Evolutionary conservation across 2,113 vertebrate genomes (phyloP).

Genomic region (Bathybates hornii): DNA sequence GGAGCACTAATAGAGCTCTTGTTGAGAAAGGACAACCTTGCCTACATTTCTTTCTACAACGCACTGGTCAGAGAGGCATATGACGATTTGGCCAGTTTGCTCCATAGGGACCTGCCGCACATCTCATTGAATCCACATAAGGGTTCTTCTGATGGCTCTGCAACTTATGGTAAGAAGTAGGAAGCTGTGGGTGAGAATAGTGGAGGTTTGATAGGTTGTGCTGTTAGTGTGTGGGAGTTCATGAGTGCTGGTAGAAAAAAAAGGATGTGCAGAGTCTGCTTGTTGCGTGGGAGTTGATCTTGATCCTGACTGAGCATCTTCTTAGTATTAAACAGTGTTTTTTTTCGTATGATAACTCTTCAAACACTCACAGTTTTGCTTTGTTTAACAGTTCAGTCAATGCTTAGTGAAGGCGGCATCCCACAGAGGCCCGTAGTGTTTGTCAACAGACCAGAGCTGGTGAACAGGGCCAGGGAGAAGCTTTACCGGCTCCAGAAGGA

Average conservation of each 20-base stretch:
- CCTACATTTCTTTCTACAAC: conserved; percentile 94
- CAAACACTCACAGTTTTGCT: neutral
- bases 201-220: neutral
- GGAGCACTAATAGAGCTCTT: conserved; percentile 79
- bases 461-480: conserved; percentile 78
- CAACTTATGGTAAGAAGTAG: conserved; percentile 75
- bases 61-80: conserved; percentile 86
- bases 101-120: conserved; percentile 74
- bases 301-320: neutral
- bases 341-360: neutral
- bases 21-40: conserved; percentile 82
- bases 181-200: neutral
- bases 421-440: conserved; percentile 94
- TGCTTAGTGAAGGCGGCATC: conserved; percentile 89
- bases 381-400: conserved; percentile 73
- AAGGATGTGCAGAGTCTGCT: neutral
- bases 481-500: conserved; percentile 72
- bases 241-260: neutral
- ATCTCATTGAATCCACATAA: conserved; percentile 60
- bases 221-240: neutral
- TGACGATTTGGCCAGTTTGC: conserved; percentile 81
- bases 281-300: neutral
- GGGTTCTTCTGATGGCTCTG: conserved; percentile 68
- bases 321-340: neutral
- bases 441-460: conserved; percentile 79